Evolutionary conservation across 2,888 invertebrate species (phyloP).

Genomic region (Oeneis ivallda): DNA sequence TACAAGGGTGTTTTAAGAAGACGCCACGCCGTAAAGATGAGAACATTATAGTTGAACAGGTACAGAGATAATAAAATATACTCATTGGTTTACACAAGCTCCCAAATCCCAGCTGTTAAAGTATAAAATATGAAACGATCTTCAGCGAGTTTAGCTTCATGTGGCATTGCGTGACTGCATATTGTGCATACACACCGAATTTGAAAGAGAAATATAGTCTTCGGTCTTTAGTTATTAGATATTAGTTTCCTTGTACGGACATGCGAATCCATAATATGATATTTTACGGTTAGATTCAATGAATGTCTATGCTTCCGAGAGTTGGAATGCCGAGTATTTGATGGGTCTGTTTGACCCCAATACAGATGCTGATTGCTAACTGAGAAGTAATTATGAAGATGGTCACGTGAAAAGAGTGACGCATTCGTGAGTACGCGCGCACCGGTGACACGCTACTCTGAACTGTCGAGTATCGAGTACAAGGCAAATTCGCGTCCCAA

Average conservation of each 20-base stretch:
- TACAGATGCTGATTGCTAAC: conserved; percentile 59
- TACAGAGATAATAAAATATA: background rate
- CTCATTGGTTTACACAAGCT: background rate
- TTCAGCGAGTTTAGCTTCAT: background rate
- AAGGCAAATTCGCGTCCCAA: conserved; percentile 67
- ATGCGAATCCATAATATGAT: conserved; percentile 15
- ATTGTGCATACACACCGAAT: background rate
- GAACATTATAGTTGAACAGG: background rate
- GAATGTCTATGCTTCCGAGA: conserved; percentile 4
- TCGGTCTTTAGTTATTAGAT: conserved; percentile 2
- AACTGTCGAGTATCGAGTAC: conserved; percentile 65
- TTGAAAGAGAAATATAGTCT: background rate
- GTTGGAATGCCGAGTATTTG: conserved; percentile 25
- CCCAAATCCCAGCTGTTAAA: background rate
- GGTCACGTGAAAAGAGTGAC: conserved; percentile 67
- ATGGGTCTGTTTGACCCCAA: conserved; percentile 54
- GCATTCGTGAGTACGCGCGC: conserved; percentile 70
- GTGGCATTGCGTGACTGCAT: conserved; percentile 5
- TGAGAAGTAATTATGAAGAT: conserved; percentile 60
- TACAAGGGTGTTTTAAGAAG: conserved; percentile 29
- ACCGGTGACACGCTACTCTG: conserved; percentile 70
- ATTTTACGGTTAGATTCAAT: conserved; percentile 17
- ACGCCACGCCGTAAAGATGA: background rate
- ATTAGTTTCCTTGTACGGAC: conserved; percentile 7
- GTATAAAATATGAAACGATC: background rate